Evolutionary conservation across 2,888 invertebrate species (phyloP), one percentile per base, ranked within the genome.

Genomic region (Sphecodes monilicornis): DNA sequence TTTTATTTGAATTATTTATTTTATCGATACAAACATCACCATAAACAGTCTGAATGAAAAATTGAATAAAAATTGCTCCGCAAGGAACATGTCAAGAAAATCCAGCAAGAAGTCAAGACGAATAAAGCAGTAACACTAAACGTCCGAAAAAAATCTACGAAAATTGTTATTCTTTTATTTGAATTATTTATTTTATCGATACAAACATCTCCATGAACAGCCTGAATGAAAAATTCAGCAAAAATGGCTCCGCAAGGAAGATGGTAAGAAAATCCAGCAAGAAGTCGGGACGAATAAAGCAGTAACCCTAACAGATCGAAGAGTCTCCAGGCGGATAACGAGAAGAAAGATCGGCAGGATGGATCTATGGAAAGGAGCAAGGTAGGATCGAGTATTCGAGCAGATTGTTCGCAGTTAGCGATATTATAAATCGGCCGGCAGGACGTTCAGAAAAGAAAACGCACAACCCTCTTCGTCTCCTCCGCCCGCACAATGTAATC

Each of bases 371-470:
- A 29, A n/a, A 36, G 41, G 22, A 22, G n/a, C 46, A 36, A 16
- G 36, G 36, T 5, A 22, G 43, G 4, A 39, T 41, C 29, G 66
- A 41, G 32, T 43, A n/a, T 43, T 18, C 68, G 43, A 8, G 46
- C 64, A 43, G 43, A 69, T 68, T 66, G 66, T 66, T 36, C 26
- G 60, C 54, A 36, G 66, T 57, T 68, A 77, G 50, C 41, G 46
- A 81, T 74, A 82, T 57, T 79, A 41, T 64, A 82, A 82, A 82
- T 82, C 57, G 69, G 16, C 39, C 29, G 64, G 26, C 10, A 1
- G 11, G n/a, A 66, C 39, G 41, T 50, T 50, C 6, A 22, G 22
- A 50, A n/a, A 39, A 41, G n/a, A 39, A 41, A 26, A 26, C 57
- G 13, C 57, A 0, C 13, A n/a, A n/a, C 26, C 13, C 57, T 11